Conservation (phyloP, 2,113 vertebrate genomes). For the Microcebus tavaratra region DNA sequence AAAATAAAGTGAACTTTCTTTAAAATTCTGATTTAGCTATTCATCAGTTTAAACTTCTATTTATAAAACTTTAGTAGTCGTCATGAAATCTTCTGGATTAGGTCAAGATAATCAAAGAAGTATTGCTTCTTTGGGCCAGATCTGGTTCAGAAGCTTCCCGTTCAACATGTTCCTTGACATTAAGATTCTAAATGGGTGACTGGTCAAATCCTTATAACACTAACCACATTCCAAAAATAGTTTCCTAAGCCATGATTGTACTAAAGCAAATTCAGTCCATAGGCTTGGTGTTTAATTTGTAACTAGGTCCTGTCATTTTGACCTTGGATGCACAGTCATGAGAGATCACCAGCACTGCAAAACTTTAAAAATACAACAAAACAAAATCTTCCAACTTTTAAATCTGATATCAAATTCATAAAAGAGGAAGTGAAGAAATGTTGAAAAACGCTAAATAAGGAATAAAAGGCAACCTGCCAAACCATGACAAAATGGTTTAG, state of each 20-base stretch:
- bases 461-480: slow-evolving; percentile 21
- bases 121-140: not conserved
- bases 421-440: not conserved
- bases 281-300: not conserved
- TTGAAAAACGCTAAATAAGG: not conserved
- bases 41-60: not conserved
- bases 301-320: slow-evolving; percentile 9
- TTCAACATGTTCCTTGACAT: not conserved
- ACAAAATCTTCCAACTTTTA: slow-evolving; percentile 14
- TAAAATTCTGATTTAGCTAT: not conserved
- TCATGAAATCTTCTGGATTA: not conserved
- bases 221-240: slow-evolving; percentile 9
- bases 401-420: not conserved
- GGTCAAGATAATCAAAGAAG: not conserved
- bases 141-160: not conserved
- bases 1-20: not conserved
- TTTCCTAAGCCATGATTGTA: slow-evolving; percentile 1
- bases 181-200: not conserved
- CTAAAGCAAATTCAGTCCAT: not conserved
- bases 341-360: slow-evolving; percentile 1
- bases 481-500: not conserved
- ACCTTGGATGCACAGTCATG: slow-evolving; percentile 45
- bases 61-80: not conserved
- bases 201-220: not conserved
- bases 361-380: slow-evolving; percentile 35